Conservation (phyloP, 2,888 invertebrate genomes). For the Abrostola tripartita region DNA sequence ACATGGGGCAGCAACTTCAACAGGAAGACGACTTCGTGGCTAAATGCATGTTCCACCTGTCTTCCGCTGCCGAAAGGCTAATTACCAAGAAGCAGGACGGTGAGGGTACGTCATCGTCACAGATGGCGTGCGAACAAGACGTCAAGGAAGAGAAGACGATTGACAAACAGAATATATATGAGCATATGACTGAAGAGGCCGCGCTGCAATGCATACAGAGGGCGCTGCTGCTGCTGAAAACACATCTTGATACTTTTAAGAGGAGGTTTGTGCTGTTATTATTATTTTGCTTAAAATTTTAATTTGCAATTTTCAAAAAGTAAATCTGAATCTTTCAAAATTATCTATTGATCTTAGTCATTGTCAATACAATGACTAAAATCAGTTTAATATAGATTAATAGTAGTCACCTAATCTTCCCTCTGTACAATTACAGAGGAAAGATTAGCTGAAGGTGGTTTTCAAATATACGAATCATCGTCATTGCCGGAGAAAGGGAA, state of each 20-base stretch:
- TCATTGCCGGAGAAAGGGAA: no score
- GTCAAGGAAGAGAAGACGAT: slow-evolving; percentile 72
- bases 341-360: no score
- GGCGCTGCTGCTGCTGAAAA: slow-evolving; percentile 95
- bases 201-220: slow-evolving; percentile 96
- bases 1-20: slow-evolving; percentile 96
- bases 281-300: background rate
- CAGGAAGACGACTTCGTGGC: slow-evolving; percentile 97
- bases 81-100: slow-evolving; percentile 75
- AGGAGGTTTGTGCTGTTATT: slow-evolving; percentile 85
- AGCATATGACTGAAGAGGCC: slow-evolving; percentile 91
- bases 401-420: no score
- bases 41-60: slow-evolving; percentile 97
- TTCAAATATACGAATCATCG: no score
- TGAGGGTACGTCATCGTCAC: slow-evolving; percentile 60
- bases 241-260: slow-evolving; percentile 97
- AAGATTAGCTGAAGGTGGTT: background rate
- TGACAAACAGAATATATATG: slow-evolving; percentile 83
- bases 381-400: no score
- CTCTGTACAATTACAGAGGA: no score
- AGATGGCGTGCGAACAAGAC: slow-evolving; percentile 59
- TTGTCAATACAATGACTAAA: no score
- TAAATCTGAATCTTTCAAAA: no score
- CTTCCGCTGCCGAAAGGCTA: slow-evolving; percentile 93
- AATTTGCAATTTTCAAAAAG: background rate